phyloP scores from a whole-genome alignment of 2,888 invertebrate genomes.

The Lepeophtheirus nordmannii region DNA sequence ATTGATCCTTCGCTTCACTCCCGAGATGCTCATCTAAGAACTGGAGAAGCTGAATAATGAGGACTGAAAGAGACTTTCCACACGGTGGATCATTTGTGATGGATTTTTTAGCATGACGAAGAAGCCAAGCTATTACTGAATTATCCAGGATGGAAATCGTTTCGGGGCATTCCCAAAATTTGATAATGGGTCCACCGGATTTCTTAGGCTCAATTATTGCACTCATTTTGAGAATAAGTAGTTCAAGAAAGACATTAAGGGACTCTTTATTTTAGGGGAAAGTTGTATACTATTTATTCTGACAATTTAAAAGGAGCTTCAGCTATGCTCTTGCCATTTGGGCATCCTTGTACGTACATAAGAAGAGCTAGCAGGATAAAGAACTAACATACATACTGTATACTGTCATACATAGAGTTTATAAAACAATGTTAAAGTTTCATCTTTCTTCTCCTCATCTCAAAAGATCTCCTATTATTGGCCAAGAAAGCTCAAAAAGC shows the following conservation, averaged over 20 bases:
- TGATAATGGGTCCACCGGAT: slow-evolving; percentile 3
- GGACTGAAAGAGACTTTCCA: slow-evolving; percentile 68
- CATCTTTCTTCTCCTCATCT: too few relatives aligned
- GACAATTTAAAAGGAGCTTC: background rate
- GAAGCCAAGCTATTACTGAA: slow-evolving; percentile 7
- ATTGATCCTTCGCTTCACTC: slow-evolving; percentile 54
- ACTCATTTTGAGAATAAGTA: background rate
- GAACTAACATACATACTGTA: too few relatives aligned
- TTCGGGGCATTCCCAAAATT: slow-evolving; percentile 14
- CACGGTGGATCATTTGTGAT: slow-evolving; percentile 85
- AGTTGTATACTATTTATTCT: too few relatives aligned
- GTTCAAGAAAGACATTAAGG: too few relatives aligned
- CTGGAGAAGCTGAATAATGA: slow-evolving; percentile 75
- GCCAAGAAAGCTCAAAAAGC: too few relatives aligned
- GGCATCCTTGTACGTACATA: too few relatives aligned
- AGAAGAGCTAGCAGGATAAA: too few relatives aligned
- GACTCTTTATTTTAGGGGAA: too few relatives aligned
- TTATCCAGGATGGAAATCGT: background rate
- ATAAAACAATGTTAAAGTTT: too few relatives aligned
- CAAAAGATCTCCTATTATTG: too few relatives aligned
- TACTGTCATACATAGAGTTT: too few relatives aligned
- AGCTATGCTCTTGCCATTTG: background rate
- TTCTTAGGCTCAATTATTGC: slow-evolving; percentile 13
- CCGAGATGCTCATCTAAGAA: slow-evolving; percentile 93
- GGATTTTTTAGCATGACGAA: slow-evolving; percentile 43